Conservation (phyloP, 2,113 vertebrate genomes). For the Thamnophis sirtalis region DNA sequence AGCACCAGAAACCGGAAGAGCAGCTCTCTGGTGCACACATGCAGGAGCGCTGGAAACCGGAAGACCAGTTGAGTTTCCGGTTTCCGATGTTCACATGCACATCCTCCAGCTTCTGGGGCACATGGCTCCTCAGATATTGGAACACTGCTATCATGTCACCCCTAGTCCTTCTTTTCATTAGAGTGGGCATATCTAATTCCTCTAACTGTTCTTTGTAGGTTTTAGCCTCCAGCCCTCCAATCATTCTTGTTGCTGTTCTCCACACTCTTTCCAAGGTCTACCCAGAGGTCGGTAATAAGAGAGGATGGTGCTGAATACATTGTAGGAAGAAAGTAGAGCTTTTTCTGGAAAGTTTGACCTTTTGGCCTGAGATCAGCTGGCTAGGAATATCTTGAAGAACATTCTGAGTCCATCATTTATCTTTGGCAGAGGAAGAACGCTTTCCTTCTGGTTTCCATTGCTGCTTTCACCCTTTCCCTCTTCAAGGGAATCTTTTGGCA, state of each 20-base stretch:
- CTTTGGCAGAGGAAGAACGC: no score
- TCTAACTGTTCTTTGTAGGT: neutral
- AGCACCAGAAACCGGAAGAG: no score
- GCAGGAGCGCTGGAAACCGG: no score
- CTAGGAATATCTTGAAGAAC: neutral
- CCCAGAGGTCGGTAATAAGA: neutral
- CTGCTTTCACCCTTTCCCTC: neutral
- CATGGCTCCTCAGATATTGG: no score
- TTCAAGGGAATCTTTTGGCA: neutral
- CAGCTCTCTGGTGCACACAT: no score
- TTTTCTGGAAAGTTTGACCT: neutral
- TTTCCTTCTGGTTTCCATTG: no score
- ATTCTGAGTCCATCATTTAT: neutral
- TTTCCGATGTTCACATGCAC: no score
- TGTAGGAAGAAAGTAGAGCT: neutral
- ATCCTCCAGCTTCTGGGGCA: no score
- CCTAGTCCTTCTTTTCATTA: neutral
- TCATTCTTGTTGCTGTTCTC: neutral
- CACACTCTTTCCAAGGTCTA: neutral
- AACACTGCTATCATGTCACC: no score
- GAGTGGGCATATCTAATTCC: no score
- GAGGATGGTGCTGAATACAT: neutral
- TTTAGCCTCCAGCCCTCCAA: neutral
- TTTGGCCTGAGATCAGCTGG: neutral
- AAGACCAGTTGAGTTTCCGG: no score